Conservation (phyloP, 1,140 invertebrate genomes). For the Hyles euphorbiae region DNA sequence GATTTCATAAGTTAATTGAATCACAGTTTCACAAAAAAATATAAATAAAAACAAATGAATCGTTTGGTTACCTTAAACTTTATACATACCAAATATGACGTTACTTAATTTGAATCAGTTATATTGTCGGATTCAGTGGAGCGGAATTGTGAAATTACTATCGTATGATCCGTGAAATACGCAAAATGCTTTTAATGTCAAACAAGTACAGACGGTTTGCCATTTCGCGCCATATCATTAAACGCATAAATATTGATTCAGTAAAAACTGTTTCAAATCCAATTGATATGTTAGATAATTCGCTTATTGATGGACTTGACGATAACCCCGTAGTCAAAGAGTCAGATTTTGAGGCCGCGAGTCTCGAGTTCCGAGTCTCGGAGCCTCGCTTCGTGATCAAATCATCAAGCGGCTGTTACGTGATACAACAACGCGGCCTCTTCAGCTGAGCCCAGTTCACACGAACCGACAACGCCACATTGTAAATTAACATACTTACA, state of each 20-base stretch:
- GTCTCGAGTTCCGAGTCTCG: background rate
- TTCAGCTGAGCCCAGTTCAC: constrained; percentile 20
- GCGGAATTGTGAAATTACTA: background rate
- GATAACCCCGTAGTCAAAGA: too few relatives aligned
- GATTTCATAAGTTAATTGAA: too few relatives aligned
- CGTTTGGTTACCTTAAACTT: too few relatives aligned
- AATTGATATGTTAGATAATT: too few relatives aligned
- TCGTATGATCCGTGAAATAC: background rate
- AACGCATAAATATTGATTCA: background rate
- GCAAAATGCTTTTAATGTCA: constrained; percentile 1
- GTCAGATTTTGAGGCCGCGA: too few relatives aligned
- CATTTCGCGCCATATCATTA: background rate
- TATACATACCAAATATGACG: too few relatives aligned
- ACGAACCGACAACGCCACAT: constrained; percentile 14
- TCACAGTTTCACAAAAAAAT: too few relatives aligned
- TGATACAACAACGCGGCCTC: constrained; percentile 18
- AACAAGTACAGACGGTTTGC: background rate
- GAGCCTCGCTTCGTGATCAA: constrained; percentile 18
- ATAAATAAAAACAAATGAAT: too few relatives aligned
- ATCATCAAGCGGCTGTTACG: constrained; percentile 16
- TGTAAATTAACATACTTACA: constrained; percentile 19
- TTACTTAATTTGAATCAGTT: background rate
- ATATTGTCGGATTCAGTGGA: background rate
- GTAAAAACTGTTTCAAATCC: too few relatives aligned
- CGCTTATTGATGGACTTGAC: too few relatives aligned